These are phyloP conservation scores for Saturnia japonica DNA, from an alignment of 2,888 invertebrate genomes.

Conservation along the genomic window DNA sequence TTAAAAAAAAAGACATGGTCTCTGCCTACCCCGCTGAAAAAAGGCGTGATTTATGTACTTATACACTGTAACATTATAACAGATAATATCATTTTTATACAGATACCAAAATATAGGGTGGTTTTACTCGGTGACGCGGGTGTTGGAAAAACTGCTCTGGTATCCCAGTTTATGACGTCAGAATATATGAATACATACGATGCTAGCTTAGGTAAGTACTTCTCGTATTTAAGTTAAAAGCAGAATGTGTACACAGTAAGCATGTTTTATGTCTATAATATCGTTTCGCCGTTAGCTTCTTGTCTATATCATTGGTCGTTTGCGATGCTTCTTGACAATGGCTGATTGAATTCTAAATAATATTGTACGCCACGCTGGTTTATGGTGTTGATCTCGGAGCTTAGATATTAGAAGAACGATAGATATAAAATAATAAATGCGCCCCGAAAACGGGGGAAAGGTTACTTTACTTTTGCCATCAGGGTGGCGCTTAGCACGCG, in stretches of 20 bases:
- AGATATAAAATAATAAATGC: too few species aligned
- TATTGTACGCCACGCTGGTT: not conserved
- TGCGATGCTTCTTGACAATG: too few species aligned
- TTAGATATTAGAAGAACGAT: too few species aligned
- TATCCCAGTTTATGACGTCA: slow-evolving; percentile 96
- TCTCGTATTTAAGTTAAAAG: not conserved
- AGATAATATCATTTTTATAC: slow-evolving; percentile 21
- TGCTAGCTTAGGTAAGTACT: slow-evolving; percentile 90
- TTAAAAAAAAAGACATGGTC: too few species aligned
- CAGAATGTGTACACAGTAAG: slow-evolving; percentile 1
- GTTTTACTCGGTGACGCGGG: slow-evolving; percentile 91
- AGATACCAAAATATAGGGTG: slow-evolving; percentile 89
- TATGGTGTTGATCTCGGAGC: not conserved
- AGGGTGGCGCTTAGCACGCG: too few species aligned
- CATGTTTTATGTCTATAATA: not conserved
- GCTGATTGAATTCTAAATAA: not conserved
- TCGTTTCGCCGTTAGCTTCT: not conserved
- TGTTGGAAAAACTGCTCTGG: slow-evolving; percentile 94
- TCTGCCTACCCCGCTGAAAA: too few species aligned
- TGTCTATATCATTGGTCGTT: not conserved
- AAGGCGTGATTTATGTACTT: too few species aligned
- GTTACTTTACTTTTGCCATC: too few species aligned
- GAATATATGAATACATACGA: slow-evolving; percentile 98
- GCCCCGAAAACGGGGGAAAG: too few species aligned
- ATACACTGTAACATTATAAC: not conserved